Evolutionary conservation across 2,113 vertebrate genomes (phyloP).

Genomic region (Cygnus atratus): DNA sequence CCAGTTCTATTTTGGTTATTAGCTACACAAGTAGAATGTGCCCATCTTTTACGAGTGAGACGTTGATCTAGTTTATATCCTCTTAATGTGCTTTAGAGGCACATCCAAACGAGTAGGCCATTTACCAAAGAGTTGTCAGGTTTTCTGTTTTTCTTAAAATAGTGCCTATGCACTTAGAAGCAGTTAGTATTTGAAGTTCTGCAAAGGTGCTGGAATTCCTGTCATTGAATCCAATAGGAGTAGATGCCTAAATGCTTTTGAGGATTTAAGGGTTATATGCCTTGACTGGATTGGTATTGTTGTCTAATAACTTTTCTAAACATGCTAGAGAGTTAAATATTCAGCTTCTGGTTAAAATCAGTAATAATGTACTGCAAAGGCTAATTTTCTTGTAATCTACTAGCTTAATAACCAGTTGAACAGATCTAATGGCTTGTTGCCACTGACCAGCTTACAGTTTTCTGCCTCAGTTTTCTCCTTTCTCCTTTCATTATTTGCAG

Average conservation of each 20-base stretch:
- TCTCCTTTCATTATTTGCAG: background rate
- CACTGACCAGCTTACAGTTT: background rate
- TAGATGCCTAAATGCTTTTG: background rate
- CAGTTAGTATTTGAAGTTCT: background rate
- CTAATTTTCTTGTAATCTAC: background rate
- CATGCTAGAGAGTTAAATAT: background rate
- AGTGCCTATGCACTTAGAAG: background rate
- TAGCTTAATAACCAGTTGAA: background rate
- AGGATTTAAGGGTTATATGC: background rate
- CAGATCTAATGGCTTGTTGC: background rate
- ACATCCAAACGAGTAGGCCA: fast-evolving
- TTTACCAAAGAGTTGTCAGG: background rate
- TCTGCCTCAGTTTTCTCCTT: background rate
- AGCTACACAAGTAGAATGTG: background rate
- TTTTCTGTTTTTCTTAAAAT: background rate
- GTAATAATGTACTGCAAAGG: background rate
- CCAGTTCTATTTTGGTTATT: background rate
- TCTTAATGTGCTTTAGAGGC: background rate
- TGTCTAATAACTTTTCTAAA: background rate
- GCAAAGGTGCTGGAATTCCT: background rate
- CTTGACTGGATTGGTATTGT: background rate
- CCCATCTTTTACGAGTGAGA: background rate
- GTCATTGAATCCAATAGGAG: background rate
- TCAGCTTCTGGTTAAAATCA: background rate
- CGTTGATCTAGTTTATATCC: background rate